These are phyloP conservation scores for Delichon dasypus DNA, from an alignment of 2,797 vertebrate genomes.

Conservation along the genomic window DNA sequence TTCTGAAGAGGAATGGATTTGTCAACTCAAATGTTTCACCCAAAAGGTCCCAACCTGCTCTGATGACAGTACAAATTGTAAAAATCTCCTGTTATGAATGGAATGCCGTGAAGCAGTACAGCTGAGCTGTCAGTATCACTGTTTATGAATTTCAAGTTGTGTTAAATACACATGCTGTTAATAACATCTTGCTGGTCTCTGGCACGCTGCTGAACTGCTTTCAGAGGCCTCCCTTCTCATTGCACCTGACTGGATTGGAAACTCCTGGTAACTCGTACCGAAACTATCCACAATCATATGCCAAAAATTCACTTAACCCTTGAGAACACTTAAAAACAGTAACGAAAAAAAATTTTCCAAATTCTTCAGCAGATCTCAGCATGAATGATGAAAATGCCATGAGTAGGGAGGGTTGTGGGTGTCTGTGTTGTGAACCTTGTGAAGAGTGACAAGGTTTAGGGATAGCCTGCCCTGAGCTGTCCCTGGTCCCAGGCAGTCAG, in stretches of 20 bases:
- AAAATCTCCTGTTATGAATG: neutral
- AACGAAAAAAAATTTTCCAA: neutral
- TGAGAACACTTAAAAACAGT: neutral
- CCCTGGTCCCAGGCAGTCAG: neutral
- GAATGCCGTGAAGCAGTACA: neutral
- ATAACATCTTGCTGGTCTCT: neutral
- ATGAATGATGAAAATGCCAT: neutral
- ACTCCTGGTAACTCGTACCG: neutral
- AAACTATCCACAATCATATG: neutral
- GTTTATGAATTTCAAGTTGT: neutral
- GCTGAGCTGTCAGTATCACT: neutral
- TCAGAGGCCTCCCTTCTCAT: neutral
- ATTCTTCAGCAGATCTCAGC: neutral
- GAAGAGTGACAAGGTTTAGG: neutral
- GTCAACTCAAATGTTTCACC: neutral
- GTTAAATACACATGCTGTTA: neutral
- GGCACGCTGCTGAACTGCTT: constrained; percentile 31
- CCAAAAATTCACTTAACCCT: neutral
- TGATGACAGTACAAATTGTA: neutral
- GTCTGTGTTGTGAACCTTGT: neutral
- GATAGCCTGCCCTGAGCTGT: neutral
- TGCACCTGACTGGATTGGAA: neutral
- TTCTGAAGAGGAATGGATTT: neutral
- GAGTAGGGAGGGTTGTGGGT: neutral
- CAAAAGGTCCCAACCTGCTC: neutral